phyloP scores from a whole-genome alignment of 1,140 invertebrate genomes.

The Tetragonula clypearis region DNA sequence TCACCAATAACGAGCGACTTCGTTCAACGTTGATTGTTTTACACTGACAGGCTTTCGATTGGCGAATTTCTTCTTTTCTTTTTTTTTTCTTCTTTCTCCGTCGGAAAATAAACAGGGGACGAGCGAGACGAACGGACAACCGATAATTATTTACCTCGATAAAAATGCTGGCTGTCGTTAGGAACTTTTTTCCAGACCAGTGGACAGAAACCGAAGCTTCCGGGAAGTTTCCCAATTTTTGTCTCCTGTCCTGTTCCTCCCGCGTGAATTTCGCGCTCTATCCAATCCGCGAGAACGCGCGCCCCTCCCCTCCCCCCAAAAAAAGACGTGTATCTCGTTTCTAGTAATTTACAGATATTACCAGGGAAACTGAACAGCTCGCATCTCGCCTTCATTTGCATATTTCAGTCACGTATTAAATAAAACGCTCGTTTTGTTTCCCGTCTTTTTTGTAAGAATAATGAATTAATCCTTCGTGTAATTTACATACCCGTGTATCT shows the following conservation, averaged over 20 bases:
- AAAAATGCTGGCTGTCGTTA: constrained; percentile 24
- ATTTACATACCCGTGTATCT: no score
- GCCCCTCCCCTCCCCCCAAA: no score
- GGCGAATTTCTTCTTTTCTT: not conserved
- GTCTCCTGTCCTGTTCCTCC: not conserved
- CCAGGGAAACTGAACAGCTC: not conserved
- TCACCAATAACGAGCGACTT: not conserved
- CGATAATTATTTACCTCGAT: constrained; percentile 37
- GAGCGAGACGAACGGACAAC: not conserved
- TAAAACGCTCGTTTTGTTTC: not conserved
- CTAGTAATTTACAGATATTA: not conserved
- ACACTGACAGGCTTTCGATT: not conserved
- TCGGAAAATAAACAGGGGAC: not conserved
- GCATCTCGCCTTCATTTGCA: not conserved
- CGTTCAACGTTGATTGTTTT: constrained; percentile 4
- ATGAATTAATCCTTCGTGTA: no score
- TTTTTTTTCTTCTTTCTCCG: not conserved
- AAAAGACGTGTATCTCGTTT: not conserved
- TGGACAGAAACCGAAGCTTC: constrained; percentile 29
- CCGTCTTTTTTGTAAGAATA: not conserved
- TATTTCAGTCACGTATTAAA: not conserved
- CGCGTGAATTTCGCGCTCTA: not conserved
- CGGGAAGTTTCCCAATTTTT: constrained; percentile 44
- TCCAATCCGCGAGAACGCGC: not conserved
- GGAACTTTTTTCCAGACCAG: constrained; percentile 36